phyloP scores from a whole-genome alignment of 2,113 vertebrate genomes.

The Meleagris gallopavo region DNA sequence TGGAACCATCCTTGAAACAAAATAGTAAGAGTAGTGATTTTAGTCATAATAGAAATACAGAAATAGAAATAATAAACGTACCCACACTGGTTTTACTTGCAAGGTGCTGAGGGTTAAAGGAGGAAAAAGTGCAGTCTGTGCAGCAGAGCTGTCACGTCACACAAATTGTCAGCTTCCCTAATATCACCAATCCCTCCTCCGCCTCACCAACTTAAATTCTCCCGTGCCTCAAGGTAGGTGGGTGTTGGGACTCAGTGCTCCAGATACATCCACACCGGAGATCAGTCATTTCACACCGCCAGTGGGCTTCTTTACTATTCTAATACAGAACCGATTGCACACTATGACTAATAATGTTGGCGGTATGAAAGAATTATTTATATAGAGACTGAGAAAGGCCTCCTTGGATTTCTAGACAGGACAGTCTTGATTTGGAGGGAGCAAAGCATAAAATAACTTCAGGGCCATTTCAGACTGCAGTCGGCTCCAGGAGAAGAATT shows the following conservation, averaged over 20 bases:
- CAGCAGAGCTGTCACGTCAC: constrained; percentile 48
- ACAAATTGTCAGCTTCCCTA: constrained; percentile 47
- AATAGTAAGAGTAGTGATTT: neutral
- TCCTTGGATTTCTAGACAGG: constrained; percentile 70
- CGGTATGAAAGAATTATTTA: constrained; percentile 74
- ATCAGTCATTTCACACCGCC: constrained; percentile 72
- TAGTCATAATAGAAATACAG: neutral
- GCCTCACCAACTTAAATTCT: constrained; percentile 56
- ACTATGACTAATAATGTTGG: constrained; percentile 75
- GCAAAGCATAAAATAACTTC: constrained; percentile 63
- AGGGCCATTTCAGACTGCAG: constrained; percentile 7
- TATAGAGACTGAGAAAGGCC: constrained; percentile 71
- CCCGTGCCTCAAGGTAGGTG: constrained; percentile 51
- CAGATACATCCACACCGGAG: constrained; percentile 51
- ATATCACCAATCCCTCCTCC: constrained; percentile 42
- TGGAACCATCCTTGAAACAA: constrained; percentile 6
- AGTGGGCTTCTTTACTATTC: constrained; percentile 63
- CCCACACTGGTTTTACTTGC: neutral
- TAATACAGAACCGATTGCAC: constrained; percentile 62
- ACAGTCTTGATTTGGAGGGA: constrained; percentile 65
- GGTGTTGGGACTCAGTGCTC: constrained; percentile 11
- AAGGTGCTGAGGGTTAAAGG: constrained; percentile 7
- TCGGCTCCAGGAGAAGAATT: neutral
- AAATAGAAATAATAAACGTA: neutral
- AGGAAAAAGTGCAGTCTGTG: neutral